Evolutionary conservation across 2,888 invertebrate species (phyloP), one percentile per base, ranked within the genome.

Genomic region (Eilema caniola): DNA sequence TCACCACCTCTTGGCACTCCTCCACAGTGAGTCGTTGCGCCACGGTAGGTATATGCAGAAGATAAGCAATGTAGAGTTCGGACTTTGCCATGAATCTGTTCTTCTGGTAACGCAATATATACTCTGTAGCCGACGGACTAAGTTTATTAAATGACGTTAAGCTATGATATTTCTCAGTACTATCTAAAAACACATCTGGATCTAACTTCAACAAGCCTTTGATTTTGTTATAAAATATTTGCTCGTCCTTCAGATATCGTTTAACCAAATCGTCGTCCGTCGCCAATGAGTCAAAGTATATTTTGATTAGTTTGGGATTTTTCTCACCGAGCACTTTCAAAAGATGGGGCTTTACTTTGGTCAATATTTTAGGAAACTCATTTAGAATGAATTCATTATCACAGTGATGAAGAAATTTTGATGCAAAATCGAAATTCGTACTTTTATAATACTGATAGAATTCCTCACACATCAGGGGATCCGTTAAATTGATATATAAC

Each of bases 391-490:
- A 87, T 28, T 86, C 85, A n/a, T 82, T 66, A 23, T 84, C 74
- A 75, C 92, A 92, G 57, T 85, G 83, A 72, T 76, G 73, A 0
- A 92, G 79, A 70, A 90, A 92, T 71, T 90, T 88, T 0, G 90
- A 69, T 2, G 89, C 89, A 24, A 81, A 80, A 57, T 85, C 75
- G 14, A 85, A 85, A 66, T 88, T 74, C 20, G 70, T 78, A 0
- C 75, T 68, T 61, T 80, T 84, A 74, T 92, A 92, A 77, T 88
- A 86, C 66, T 83, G 72, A 74, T 90, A 93, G 78, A 93, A 93
- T 63, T 84, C 76, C 72, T 86, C 76, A 71, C 90, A 90, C 71
- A 86, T 83, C 24, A 73, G 14, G 10, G 83, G 53, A 56, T 91
- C 88, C 7, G 63, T 67, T 59, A 83, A 57, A 57, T 82, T 74